A percentile compares a stretch with the other conserved stretches of the same genome.
Conservation (phyloP, 1,140 invertebrate species). For the Araneus ventricosus region DNA sequence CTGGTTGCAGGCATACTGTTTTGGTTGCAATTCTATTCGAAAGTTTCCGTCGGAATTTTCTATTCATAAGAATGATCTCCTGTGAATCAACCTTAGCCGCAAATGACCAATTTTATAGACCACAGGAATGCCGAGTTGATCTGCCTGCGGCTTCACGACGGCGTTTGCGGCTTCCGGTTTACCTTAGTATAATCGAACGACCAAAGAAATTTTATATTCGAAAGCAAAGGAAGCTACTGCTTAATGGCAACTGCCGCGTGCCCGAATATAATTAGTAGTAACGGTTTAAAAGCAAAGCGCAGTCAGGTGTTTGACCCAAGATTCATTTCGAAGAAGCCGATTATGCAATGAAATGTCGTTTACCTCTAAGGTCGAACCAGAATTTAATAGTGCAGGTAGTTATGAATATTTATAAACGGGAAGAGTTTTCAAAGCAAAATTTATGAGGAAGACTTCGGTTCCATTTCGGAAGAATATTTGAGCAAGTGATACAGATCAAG, state of each 20-base stretch:
- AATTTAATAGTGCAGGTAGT: background rate
- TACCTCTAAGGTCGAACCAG: constrained; percentile 18
- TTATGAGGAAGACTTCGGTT: too few species aligned
- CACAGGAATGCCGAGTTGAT: background rate
- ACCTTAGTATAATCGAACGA: background rate
- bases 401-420: constrained; percentile 4
- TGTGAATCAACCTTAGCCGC: too few species aligned
- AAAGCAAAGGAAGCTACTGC: too few species aligned
- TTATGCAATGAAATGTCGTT: background rate
- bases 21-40: too few species aligned
- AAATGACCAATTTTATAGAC: background rate
- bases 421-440: too few species aligned
- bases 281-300: background rate
- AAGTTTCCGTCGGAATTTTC: too few species aligned
- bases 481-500: too few species aligned
- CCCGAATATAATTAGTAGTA: background rate
- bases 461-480: too few species aligned
- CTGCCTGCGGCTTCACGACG: background rate
- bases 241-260: too few species aligned
- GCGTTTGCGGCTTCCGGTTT: background rate
- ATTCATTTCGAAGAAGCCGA: background rate
- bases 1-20: too few species aligned
- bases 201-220: too few species aligned
- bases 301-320: background rate
- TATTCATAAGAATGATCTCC: too few species aligned